Percentiles rank a stretch among this genome's conserved stretches.
These are phyloP conservation scores for Megalopta genalis DNA, from an alignment of 1,140 invertebrate species.

Conservation along the genomic window DNA sequence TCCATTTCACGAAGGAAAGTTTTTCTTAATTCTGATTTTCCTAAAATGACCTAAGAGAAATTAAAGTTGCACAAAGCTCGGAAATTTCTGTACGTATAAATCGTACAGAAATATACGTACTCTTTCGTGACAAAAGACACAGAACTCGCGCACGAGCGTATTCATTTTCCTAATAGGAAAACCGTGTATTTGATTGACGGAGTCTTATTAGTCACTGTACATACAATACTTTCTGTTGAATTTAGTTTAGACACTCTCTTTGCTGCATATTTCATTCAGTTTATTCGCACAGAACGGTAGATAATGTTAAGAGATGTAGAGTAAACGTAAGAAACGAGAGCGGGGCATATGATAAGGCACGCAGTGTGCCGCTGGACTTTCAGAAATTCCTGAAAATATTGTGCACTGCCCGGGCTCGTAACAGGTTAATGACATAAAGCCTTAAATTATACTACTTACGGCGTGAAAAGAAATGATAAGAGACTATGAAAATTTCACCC, in stretches of 20 bases:
- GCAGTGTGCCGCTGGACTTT: neutral
- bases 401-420: neutral
- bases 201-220: neutral
- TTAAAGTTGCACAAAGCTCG: too few relatives aligned
- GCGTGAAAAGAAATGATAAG: conserved; percentile 21
- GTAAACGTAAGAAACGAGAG: neutral
- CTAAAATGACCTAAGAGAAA: too few relatives aligned
- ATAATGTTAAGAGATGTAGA: neutral
- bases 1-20: too few relatives aligned
- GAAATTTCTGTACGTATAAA: too few relatives aligned
- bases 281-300: neutral
- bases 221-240: neutral
- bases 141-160: too few relatives aligned
- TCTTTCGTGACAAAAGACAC: too few relatives aligned
- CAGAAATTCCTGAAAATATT: conserved; percentile 29
- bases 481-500: conserved; percentile 26
- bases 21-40: too few relatives aligned
- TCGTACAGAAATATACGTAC: too few relatives aligned
- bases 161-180: too few relatives aligned
- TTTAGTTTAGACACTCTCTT: neutral
- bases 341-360: conserved; percentile 28
- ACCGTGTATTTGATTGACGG: too few relatives aligned
- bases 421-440: neutral
- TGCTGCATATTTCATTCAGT: neutral
- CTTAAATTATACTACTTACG: neutral